Evolutionary conservation across 2,888 invertebrate genomes (phyloP).

Genomic region (Drosophila testacea): DNA sequence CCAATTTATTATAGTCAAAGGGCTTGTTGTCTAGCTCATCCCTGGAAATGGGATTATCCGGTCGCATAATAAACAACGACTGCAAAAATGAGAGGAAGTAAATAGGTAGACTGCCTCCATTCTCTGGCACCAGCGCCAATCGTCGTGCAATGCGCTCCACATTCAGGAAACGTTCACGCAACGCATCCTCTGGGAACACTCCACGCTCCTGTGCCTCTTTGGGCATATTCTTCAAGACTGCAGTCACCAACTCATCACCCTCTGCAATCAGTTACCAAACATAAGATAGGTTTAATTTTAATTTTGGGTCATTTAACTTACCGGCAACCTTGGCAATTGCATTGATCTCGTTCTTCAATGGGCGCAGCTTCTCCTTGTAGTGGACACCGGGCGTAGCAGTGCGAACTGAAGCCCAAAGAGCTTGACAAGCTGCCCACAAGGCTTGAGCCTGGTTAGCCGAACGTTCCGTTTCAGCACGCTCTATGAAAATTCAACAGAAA

Average conservation of each 20-base stretch:
- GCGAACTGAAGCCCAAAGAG: slow-evolving; percentile 91
- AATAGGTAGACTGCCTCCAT: slow-evolving; percentile 93
- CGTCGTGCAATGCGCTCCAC: slow-evolving; percentile 92
- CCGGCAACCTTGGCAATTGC: slow-evolving; percentile 92
- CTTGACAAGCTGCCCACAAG: slow-evolving; percentile 97
- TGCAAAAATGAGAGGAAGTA: slow-evolving; percentile 96
- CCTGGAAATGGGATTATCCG: slow-evolving; percentile 89
- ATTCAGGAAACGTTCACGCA: slow-evolving; percentile 93
- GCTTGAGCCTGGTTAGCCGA: slow-evolving; percentile 93
- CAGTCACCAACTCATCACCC: slow-evolving; percentile 92
- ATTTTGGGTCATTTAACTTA: slow-evolving; percentile 82
- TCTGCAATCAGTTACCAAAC: slow-evolving; percentile 84
- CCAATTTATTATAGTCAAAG: slow-evolving; percentile 90
- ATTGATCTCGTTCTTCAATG: slow-evolving; percentile 89
- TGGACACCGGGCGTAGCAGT: slow-evolving; percentile 87
- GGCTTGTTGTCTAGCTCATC: slow-evolving; percentile 90
- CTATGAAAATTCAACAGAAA: slow-evolving; percentile 83
- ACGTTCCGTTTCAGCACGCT: slow-evolving; percentile 90
- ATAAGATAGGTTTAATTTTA: rapidly evolving
- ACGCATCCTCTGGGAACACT: slow-evolving; percentile 94
- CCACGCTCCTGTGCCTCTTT: slow-evolving; percentile 91
- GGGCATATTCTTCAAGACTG: slow-evolving; percentile 92
- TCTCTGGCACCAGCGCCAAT: slow-evolving; percentile 94
- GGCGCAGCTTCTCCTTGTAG: slow-evolving; percentile 87
- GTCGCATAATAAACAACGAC: slow-evolving; percentile 91